A percentile compares a stretch with the other conserved stretches of the same genome.
Conservation (phyloP, 2,113 vertebrate species). For the Corydoras sp. region DNA sequence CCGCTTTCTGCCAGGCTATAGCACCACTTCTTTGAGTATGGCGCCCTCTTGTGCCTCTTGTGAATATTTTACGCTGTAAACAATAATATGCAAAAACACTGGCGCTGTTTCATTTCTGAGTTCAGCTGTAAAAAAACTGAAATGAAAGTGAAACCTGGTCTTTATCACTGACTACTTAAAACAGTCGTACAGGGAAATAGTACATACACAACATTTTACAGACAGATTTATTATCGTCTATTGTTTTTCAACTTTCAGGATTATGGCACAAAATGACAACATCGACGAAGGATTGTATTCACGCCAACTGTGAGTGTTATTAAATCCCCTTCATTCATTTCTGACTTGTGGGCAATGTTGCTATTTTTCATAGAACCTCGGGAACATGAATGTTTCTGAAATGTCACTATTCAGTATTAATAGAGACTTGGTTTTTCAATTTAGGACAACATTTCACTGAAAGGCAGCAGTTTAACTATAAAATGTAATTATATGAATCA, state of each 20-base stretch:
- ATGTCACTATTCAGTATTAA: too few species aligned
- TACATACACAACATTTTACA: neutral
- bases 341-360: neutral
- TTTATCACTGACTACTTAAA: too few species aligned
- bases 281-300: conserved; percentile 73
- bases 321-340: neutral
- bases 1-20: neutral
- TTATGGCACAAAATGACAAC: conserved; percentile 43
- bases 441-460: neutral
- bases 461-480: too few species aligned
- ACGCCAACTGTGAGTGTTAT: conserved; percentile 75
- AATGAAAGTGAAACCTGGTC: neutral
- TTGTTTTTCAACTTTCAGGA: neutral
- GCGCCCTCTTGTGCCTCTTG: conserved; percentile 1
- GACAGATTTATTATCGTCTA: neutral
- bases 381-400: too few species aligned
- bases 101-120: too few species aligned
- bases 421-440: neutral
- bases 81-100: too few species aligned
- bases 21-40: neutral
- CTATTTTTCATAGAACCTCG: too few species aligned
- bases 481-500: too few species aligned
- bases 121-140: neutral
- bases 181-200: neutral
- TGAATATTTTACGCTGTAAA: neutral